Conservation (phyloP, 2,113 vertebrate species). For the Rhinolophus ferrumequinum region DNA sequence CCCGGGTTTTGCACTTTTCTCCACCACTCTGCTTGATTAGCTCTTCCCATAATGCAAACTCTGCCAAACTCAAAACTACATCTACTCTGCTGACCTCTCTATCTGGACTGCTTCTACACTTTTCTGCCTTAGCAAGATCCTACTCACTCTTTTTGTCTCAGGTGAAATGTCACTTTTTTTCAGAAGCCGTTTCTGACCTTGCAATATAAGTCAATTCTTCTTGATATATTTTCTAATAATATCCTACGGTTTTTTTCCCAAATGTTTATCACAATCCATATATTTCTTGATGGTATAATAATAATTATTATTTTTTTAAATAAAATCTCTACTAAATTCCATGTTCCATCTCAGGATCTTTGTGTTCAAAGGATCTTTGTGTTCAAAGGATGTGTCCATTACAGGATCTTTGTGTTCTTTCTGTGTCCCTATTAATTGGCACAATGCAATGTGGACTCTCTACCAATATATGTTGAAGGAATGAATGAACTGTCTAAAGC, state of each 20-base stretch:
- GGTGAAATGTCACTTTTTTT: background rate
- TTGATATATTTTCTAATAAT: background rate
- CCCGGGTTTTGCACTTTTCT: background rate
- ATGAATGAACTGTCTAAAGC: background rate
- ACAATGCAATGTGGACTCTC: background rate
- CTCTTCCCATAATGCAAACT: background rate
- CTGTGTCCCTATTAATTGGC: background rate
- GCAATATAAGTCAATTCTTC: background rate
- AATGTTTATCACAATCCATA: background rate
- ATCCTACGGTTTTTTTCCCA: background rate
- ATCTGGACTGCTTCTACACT: rapidly evolving
- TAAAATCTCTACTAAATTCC: background rate
- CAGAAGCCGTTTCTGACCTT: background rate
- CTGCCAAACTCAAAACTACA: background rate
- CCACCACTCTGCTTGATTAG: background rate
- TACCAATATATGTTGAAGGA: background rate
- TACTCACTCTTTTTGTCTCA: background rate
- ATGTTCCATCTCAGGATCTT: background rate
- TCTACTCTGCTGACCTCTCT: background rate
- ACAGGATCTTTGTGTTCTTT: background rate
- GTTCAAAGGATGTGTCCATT: too few species aligned
- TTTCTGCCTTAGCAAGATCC: background rate
- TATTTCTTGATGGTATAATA: background rate
- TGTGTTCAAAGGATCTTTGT: background rate
- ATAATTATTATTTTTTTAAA: background rate